Evolutionary conservation across 2,113 vertebrate genomes (phyloP).

Genomic region (Syngnathus scovelli): DNA sequence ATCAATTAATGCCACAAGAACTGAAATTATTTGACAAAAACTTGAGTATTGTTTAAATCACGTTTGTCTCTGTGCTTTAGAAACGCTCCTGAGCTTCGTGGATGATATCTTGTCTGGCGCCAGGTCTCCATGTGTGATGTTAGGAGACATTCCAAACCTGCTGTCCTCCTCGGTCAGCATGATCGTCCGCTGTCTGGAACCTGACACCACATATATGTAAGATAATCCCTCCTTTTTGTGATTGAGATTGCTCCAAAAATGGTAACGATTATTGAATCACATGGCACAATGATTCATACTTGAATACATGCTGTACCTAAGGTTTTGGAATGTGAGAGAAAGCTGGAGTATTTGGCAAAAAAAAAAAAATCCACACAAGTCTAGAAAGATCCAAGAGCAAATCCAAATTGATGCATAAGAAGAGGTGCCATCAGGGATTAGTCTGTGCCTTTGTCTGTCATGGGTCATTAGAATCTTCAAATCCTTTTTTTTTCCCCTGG

Average conservation of each 20-base stretch:
- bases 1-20: too few species aligned
- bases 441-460: not conserved
- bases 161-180: conserved; percentile 86
- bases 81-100: conserved; percentile 92
- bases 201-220: conserved; percentile 95
- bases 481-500: not conserved
- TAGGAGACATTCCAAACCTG: conserved; percentile 88
- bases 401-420: too few species aligned
- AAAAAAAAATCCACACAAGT: too few species aligned
- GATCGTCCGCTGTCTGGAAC: conserved; percentile 90
- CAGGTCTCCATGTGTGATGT: conserved; percentile 94
- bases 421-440: too few species aligned
- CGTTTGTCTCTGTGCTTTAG: conserved; percentile 59
- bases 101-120: conserved; percentile 95
- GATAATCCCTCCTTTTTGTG: conserved; percentile 35
- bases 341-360: too few species aligned
- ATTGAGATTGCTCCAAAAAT: not conserved
- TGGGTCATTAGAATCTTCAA: not conserved
- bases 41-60: not conserved
- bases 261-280: too few species aligned
- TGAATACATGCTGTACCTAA: too few species aligned
- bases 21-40: not conserved
- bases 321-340: not conserved
- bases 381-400: too few species aligned
- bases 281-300: too few species aligned